Conservation (phyloP, 2,797 vertebrate species). For the Sebastiscus tertius region DNA sequence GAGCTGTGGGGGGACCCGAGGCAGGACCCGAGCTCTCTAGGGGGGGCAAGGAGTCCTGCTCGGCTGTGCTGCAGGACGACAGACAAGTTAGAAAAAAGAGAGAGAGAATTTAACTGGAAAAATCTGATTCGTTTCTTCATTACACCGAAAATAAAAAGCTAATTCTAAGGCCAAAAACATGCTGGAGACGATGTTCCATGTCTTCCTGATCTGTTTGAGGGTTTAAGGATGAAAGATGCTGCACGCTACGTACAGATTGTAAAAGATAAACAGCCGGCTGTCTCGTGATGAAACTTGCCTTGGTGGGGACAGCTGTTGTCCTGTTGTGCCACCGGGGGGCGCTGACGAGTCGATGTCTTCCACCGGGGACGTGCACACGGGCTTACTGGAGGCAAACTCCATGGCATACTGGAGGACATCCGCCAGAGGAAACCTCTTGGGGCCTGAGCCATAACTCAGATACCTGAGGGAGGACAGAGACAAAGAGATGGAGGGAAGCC, state of each 20-base stretch:
- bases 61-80: slow-evolving; percentile 82
- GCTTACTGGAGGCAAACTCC: slow-evolving; percentile 99
- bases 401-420: slow-evolving; percentile 98
- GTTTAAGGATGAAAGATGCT: no score
- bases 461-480: slow-evolving; percentile 85
- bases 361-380: slow-evolving; percentile 94
- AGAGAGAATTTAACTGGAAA: no score
- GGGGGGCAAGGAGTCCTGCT: slow-evolving; percentile 81
- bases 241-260: no score
- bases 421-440: slow-evolving; percentile 97
- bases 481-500: background rate
- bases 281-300: slow-evolving; percentile 78
- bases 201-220: no score
- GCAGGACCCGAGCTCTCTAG: slow-evolving; percentile 73
- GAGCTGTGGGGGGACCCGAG: slow-evolving; percentile 63
- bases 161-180: no score
- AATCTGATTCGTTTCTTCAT: rapidly evolving
- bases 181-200: no score
- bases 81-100: background rate
- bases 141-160: no score
- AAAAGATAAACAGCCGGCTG: background rate
- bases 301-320: slow-evolving; percentile 81
- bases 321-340: slow-evolving; percentile 85
- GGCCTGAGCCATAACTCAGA: slow-evolving; percentile 98
- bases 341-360: slow-evolving; percentile 92